These are phyloP conservation scores for Marcusenius ussheri DNA, from an alignment of 2,113 vertebrate species.

Conservation along the genomic window DNA sequence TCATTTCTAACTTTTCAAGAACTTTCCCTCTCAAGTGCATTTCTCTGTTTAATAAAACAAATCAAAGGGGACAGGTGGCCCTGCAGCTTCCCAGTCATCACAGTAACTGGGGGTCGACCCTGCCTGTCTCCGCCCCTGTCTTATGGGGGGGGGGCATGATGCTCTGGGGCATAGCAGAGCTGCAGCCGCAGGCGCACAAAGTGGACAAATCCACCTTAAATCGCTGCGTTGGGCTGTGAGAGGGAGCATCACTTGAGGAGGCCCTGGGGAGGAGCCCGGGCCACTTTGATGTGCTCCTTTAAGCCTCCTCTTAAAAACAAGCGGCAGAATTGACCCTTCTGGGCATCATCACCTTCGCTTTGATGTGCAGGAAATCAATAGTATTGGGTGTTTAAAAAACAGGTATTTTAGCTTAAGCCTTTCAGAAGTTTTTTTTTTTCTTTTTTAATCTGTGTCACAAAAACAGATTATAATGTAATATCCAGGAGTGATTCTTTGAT, in stretches of 20 bases:
- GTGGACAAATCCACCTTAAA: not conserved
- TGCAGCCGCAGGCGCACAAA: not conserved
- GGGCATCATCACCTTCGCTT: not conserved
- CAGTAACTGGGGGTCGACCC: not conserved
- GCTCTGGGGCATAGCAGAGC: not conserved
- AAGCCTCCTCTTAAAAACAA: not conserved
- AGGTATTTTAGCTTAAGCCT: not conserved
- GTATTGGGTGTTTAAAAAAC: not conserved
- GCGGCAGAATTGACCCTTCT: not conserved
- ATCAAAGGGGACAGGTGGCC: not conserved
- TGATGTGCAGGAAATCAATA: conserved; percentile 1
- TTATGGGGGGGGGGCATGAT: not conserved
- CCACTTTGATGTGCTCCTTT: not conserved
- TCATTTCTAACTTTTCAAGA: not conserved
- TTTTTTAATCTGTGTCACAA: not conserved
- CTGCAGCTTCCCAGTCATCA: not conserved
- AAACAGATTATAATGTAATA: not conserved
- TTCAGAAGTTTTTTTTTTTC: not conserved
- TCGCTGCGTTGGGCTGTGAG: not conserved
- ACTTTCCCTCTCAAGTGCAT: not conserved
- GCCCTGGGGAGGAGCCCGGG: not conserved
- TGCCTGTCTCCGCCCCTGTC: not conserved
- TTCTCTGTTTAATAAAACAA: not conserved
- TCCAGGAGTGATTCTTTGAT: not conserved
- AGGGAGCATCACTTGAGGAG: not conserved